Percentiles rank a stretch among this genome's conserved stretches.
These are phyloP conservation scores for Gallinago nigripennis DNA, from an alignment of 2,797 vertebrate genomes.

Conservation along the genomic window DNA sequence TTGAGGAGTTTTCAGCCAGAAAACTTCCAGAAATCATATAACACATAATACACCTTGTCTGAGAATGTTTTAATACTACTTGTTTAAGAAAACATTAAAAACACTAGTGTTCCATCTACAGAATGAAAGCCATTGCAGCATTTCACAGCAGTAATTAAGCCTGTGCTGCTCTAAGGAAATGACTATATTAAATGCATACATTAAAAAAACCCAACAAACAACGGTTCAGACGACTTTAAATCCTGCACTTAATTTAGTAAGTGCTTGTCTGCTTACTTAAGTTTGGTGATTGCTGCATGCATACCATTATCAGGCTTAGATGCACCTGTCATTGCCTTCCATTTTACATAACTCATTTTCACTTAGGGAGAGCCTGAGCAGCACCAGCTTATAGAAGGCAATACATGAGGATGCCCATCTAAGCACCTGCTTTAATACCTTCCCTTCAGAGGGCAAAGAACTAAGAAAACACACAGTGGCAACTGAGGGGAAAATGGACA, in stretches of 20 bases:
- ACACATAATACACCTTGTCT: neutral
- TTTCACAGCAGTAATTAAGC: neutral
- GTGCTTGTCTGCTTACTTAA: neutral
- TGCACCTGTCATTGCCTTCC: neutral
- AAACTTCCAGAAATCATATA: neutral
- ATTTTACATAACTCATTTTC: neutral
- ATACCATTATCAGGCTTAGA: neutral
- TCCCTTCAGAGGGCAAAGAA: neutral
- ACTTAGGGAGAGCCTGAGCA: neutral
- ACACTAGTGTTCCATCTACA: neutral
- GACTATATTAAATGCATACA: neutral
- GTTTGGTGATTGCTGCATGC: neutral
- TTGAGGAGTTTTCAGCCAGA: neutral
- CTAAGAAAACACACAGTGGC: neutral
- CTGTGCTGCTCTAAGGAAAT: constrained; percentile 17
- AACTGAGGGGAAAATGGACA: neutral
- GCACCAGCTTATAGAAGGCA: neutral
- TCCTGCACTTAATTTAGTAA: neutral
- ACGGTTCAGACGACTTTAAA: neutral
- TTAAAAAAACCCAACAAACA: neutral
- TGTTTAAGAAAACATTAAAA: constrained; percentile 21
- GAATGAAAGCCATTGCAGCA: neutral
- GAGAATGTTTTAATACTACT: neutral
- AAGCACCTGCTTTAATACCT: neutral
- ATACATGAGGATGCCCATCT: neutral